These are phyloP conservation scores for Argyresthia albistria DNA, from an alignment of 2,888 invertebrate species.

Conservation along the genomic window DNA sequence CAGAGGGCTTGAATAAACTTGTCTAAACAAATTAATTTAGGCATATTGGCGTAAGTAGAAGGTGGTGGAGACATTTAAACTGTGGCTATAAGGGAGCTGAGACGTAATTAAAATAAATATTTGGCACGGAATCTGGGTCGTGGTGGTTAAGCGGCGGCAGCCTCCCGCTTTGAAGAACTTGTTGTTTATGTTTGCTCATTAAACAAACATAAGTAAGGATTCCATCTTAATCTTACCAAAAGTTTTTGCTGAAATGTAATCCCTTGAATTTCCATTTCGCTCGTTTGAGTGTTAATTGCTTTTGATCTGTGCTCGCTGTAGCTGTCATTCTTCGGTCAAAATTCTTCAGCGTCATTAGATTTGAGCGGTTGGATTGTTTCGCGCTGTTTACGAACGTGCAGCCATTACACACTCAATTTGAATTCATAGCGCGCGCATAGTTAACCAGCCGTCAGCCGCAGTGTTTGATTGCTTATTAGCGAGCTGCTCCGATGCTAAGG, in stretches of 20 bases:
- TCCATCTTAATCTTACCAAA: conserved; percentile 40
- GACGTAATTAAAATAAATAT: conserved; percentile 70
- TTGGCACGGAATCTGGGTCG: conserved; percentile 64
- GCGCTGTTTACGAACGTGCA: neutral
- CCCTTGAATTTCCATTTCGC: neutral
- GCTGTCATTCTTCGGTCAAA: no score
- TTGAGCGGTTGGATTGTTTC: neutral
- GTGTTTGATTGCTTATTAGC: conserved; percentile 62
- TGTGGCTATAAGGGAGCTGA: conserved; percentile 41
- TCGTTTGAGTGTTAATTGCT: neutral
- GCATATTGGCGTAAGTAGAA: conserved; percentile 31
- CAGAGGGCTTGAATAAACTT: conserved; percentile 5
- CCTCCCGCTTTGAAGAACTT: conserved; percentile 67
- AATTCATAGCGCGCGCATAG: conserved; percentile 60
- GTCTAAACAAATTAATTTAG: conserved; percentile 25
- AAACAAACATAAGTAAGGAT: conserved; percentile 62
- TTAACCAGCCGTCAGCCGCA: conserved; percentile 45
- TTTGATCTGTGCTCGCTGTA: no score
- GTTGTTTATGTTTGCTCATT: conserved; percentile 65
- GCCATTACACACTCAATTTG: conserved; percentile 43
- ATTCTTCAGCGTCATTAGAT: neutral
- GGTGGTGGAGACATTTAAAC: conserved; percentile 41
- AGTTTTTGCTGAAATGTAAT: conserved; percentile 5
- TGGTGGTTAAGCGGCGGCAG: conserved; percentile 63
- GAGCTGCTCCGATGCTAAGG: conserved; percentile 56